Evolutionary conservation across 2,797 vertebrate genomes (phyloP), one percentile per base, ranked within the genome.

Genomic region (Austrolebias charrua): DNA sequence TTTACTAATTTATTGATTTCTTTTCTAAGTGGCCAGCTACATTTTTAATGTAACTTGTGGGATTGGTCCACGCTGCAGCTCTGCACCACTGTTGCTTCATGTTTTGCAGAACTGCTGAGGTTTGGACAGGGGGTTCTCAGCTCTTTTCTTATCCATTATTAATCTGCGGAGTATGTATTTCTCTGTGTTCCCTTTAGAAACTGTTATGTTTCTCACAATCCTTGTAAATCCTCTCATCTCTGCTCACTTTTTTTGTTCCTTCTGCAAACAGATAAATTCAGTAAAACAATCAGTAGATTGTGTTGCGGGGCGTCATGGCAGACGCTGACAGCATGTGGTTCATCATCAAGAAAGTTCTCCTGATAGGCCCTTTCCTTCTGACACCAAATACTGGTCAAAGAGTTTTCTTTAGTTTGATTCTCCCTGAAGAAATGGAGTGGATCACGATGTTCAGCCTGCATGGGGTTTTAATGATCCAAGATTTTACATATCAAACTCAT

Each of bases 1-100:
- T 84, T 87, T 78, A 70, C 70, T 84, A 79, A 84, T 82, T 75
- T 79, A 89, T 89, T 87, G 82, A 89, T 85, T 71, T 76, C 66
- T 78, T 80, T 73, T 75, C 80, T 63, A 48, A 66, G 68, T 76
- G 73, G 61, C 54, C 12, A 14, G 61, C 54, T 88, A 70, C 69
- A 90, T 88, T 84, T 85, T 88, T 85, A 86, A 88, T 86, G 73
- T 72, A 81, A 73, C 73, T 55, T 58, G 20, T 28, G 56, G 73
- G 66, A 12, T 56, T 40, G 40, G 40, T 63, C 13, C 11, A 10
- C 35, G 46, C 70, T 46, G 66, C 56, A 19, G 50, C 20, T 10
- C 58, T 71, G 52, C 55, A 31, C 55, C 50, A 9, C 58, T 66
- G 54, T 38, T 58, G 40, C 66, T 76, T 73, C 67, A 71, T 60